Conservation (phyloP, 1,140 invertebrate genomes). For the Laodelphax striatellus region DNA sequence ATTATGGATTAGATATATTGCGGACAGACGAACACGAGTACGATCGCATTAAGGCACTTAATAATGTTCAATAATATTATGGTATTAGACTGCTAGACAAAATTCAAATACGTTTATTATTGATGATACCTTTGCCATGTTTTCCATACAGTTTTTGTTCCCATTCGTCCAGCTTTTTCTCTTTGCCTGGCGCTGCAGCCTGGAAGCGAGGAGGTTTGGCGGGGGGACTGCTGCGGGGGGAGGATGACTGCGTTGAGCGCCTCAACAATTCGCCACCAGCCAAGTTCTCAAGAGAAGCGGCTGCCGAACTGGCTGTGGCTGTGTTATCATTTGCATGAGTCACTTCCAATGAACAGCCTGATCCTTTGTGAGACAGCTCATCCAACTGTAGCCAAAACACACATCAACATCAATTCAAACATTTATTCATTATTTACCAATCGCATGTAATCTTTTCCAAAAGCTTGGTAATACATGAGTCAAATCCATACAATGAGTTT, state of each 20-base stretch:
- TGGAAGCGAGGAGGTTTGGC: constrained; percentile 38
- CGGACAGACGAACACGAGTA: too few species aligned
- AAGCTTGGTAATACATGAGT: too few species aligned
- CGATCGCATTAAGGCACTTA: too few species aligned
- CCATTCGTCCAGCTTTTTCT: constrained; percentile 57
- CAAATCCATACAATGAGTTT: too few species aligned
- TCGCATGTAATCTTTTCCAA: too few species aligned
- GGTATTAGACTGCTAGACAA: too few species aligned
- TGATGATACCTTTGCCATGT: constrained; percentile 24
- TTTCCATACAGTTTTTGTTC: constrained; percentile 67
- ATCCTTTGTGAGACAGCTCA: constrained; percentile 78
- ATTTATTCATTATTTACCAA: too few species aligned
- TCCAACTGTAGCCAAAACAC: constrained; percentile 54
- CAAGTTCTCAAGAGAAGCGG: constrained; percentile 44
- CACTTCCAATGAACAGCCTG: constrained; percentile 65
- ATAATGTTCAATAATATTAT: too few species aligned
- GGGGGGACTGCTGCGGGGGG: constrained; percentile 34
- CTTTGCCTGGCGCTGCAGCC: constrained; percentile 5
- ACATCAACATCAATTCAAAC: constrained; percentile 3
- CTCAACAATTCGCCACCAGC: constrained; percentile 38
- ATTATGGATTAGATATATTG: too few species aligned
- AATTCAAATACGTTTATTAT: too few species aligned
- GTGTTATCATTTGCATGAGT: constrained; percentile 26
- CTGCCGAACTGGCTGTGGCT: constrained; percentile 27
- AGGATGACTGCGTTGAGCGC: constrained; percentile 28